Percentiles rank a stretch among this genome's conserved stretches.
Evolutionary conservation across 1,140 invertebrate species (phyloP).

Genomic region (Lasioglossum baleicum): DNA sequence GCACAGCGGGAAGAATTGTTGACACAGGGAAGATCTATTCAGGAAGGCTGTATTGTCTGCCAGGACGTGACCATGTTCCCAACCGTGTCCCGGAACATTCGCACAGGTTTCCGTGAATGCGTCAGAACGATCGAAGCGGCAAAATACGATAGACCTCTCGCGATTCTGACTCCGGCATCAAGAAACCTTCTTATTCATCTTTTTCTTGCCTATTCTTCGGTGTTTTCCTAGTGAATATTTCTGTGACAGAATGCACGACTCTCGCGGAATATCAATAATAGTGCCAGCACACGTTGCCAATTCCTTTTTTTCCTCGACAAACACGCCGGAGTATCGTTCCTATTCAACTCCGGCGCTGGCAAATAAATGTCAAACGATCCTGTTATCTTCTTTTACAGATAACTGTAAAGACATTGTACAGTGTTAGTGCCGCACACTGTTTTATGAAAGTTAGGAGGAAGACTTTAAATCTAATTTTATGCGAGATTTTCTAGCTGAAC

Average conservation of each 20-base stretch:
- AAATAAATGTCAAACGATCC: too few relatives aligned
- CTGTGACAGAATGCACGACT: background rate
- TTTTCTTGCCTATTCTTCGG: background rate
- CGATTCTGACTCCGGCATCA: background rate
- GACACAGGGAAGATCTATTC: background rate
- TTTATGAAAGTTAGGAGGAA: too few relatives aligned
- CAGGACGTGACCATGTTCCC: conserved; percentile 10
- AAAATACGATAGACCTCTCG: background rate
- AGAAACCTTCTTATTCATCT: background rate
- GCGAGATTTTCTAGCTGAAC: too few relatives aligned
- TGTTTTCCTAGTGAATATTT: background rate
- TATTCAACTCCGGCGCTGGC: too few relatives aligned
- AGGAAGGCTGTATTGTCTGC: conserved; percentile 2
- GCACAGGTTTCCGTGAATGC: background rate
- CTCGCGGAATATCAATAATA: conserved; percentile 7
- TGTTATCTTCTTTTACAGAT: background rate
- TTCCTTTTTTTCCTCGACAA: background rate
- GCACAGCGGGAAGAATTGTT: conserved; percentile 24
- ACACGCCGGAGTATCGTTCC: too few relatives aligned
- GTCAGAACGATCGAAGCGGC: background rate
- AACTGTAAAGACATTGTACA: too few relatives aligned
- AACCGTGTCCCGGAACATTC: conserved; percentile 12
- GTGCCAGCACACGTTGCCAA: background rate
- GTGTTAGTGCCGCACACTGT: too few relatives aligned
- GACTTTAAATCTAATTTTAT: too few relatives aligned